These are phyloP conservation scores for Pheucticus melanocephalus DNA, from an alignment of 2,113 vertebrate genomes.

Conservation along the genomic window DNA sequence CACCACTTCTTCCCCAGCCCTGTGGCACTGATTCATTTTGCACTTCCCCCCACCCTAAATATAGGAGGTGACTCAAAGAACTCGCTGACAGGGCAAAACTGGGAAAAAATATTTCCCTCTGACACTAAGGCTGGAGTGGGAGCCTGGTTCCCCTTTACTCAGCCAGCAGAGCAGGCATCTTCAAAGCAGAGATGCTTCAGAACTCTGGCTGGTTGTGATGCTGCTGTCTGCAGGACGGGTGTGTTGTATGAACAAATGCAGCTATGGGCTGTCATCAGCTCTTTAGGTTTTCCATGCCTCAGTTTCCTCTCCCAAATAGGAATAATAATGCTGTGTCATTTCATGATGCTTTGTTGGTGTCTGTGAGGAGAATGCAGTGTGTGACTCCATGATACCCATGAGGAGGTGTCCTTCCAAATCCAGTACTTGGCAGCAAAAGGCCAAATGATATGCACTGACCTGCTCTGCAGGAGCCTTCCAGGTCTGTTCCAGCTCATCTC, in stretches of 20 bases:
- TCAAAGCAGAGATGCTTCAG: neutral
- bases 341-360: neutral
- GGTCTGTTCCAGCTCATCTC: neutral
- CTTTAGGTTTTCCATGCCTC: neutral
- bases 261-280: neutral
- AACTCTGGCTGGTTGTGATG: neutral
- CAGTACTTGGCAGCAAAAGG: neutral
- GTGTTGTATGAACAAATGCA: neutral
- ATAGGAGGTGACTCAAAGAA: constrained; percentile 62
- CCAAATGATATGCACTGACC: neutral
- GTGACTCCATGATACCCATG: neutral
- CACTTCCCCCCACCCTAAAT: constrained; percentile 76
- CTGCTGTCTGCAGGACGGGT: neutral
- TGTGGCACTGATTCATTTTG: constrained; percentile 57
- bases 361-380: neutral
- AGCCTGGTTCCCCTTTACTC: constrained; percentile 70
- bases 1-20: constrained; percentile 13
- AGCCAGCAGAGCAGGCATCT: neutral
- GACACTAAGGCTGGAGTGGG: neutral
- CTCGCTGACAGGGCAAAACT: constrained; percentile 65
- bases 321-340: neutral
- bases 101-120: constrained; percentile 45
- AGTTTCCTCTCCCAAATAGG: neutral
- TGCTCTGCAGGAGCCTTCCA: neutral
- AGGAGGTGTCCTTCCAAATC: neutral